A percentile compares a stretch with the other conserved stretches of the same genome.
Conservation (phyloP, 2,113 vertebrate genomes). For the Alouatta palliata region DNA sequence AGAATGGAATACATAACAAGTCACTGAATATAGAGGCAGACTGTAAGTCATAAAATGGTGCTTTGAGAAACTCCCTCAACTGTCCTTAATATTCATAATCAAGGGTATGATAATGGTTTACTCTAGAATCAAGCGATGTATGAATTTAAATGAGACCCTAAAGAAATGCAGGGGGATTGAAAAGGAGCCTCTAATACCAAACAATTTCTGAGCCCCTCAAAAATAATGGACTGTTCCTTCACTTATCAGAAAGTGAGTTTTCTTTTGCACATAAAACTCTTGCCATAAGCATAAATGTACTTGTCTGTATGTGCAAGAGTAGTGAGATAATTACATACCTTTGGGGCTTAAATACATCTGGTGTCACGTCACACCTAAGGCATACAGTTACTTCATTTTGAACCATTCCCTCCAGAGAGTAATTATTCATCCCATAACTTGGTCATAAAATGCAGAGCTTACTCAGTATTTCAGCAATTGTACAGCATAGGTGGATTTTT, state of each 20-base stretch:
- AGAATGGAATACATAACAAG: background rate
- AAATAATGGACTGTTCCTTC: slow-evolving; percentile 39
- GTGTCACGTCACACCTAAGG: slow-evolving; percentile 65
- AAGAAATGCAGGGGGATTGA: background rate
- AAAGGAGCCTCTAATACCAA: slow-evolving; percentile 42
- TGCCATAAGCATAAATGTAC: slow-evolving; percentile 47
- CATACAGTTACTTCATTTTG: slow-evolving; percentile 66
- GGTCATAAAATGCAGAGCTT: slow-evolving; percentile 66
- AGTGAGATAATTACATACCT: slow-evolving; percentile 70
- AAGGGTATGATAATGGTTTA: background rate
- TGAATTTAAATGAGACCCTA: slow-evolving; percentile 37
- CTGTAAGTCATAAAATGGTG: background rate
- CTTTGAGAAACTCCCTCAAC: slow-evolving; percentile 22
- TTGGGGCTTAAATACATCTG: slow-evolving; percentile 65
- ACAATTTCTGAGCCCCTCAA: slow-evolving; percentile 25
- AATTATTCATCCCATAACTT: slow-evolving; percentile 73
- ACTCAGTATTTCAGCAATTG: slow-evolving; percentile 51
- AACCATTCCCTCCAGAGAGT: slow-evolving; percentile 66
- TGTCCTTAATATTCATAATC: slow-evolving; percentile 46
- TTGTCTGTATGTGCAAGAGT: slow-evolving; percentile 13
- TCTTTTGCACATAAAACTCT: slow-evolving; percentile 61
- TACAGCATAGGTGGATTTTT: slow-evolving; percentile 50
- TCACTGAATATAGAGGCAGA: background rate
- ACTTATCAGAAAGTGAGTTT: slow-evolving; percentile 53
- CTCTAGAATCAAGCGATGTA: background rate